These are phyloP conservation scores for Maconellicoccus hirsutus DNA, from an alignment of 1,140 invertebrate genomes.

Conservation along the genomic window DNA sequence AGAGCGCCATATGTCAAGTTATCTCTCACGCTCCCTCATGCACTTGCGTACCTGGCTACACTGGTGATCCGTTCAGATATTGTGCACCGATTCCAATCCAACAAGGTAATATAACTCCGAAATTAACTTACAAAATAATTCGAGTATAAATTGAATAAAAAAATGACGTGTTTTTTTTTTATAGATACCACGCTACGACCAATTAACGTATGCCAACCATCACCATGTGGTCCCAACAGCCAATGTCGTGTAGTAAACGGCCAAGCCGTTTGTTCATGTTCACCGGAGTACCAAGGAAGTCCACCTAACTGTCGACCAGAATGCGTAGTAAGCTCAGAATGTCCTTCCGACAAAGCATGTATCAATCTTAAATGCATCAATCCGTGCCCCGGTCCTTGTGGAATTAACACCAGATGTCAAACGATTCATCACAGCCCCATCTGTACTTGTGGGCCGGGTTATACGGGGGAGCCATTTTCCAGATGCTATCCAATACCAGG, in stretches of 20 bases:
- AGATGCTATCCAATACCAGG: constrained; percentile 34
- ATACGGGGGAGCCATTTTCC: constrained; percentile 31
- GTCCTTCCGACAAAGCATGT: constrained; percentile 41
- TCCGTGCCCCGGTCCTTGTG: constrained; percentile 46
- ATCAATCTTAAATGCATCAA: constrained; percentile 44
- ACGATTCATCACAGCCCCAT: constrained; percentile 37
- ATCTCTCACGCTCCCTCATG: constrained; percentile 56
- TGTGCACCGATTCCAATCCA: constrained; percentile 31
- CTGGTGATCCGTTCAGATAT: constrained; percentile 51
- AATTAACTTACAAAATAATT: neutral
- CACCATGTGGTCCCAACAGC: constrained; percentile 46
- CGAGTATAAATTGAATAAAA: too few relatives aligned
- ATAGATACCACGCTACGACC: constrained; percentile 26
- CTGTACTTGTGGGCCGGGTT: constrained; percentile 37
- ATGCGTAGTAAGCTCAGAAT: constrained; percentile 45
- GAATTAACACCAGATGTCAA: constrained; percentile 39
- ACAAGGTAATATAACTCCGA: constrained; percentile 13
- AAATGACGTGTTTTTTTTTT: constrained; percentile 19
- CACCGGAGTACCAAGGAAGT: constrained; percentile 41
- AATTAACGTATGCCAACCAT: constrained; percentile 37
- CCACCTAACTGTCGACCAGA: constrained; percentile 44
- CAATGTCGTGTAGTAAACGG: constrained; percentile 41
- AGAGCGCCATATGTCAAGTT: constrained; percentile 52
- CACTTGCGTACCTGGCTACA: constrained; percentile 47
- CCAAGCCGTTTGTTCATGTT: constrained; percentile 44